Percentiles rank a stretch among this genome's conserved stretches.
These are phyloP conservation scores for Plutella xylostella DNA, from an alignment of 2,888 invertebrate species.

Conservation along the genomic window DNA sequence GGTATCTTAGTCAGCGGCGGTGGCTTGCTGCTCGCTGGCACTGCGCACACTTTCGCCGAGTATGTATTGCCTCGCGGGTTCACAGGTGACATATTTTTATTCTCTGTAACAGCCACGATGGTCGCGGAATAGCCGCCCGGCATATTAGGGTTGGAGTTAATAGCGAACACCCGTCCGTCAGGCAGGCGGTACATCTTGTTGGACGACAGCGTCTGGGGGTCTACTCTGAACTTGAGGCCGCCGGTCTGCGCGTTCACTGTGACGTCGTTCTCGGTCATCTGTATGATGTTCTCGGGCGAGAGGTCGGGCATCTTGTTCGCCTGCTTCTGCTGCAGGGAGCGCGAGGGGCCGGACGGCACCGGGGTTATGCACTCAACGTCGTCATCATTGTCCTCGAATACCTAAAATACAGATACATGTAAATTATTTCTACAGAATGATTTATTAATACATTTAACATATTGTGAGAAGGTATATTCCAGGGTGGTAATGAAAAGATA, in stretches of 20 bases:
- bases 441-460: not conserved
- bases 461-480: no score
- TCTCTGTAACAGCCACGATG: slow-evolving; percentile 56
- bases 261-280: slow-evolving; percentile 65
- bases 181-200: slow-evolving; percentile 66
- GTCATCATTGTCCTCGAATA: slow-evolving; percentile 56
- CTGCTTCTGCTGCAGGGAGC: slow-evolving; percentile 13
- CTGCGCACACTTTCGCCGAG: slow-evolving; percentile 48
- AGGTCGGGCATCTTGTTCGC: slow-evolving; percentile 26
- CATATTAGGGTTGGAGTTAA: slow-evolving; percentile 59
- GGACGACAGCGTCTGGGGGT: slow-evolving; percentile 60
- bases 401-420: slow-evolving; percentile 25
- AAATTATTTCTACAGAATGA: not conserved
- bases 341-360: slow-evolving; percentile 36
- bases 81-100: slow-evolving; percentile 22
- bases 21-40: slow-evolving; percentile 19
- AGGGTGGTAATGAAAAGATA: no score
- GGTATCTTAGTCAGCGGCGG: not conserved
- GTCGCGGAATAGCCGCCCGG: slow-evolving; percentile 66
- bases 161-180: slow-evolving; percentile 62
- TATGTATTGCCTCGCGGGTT: slow-evolving; percentile 33
- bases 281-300: slow-evolving; percentile 48
- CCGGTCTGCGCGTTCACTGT: slow-evolving; percentile 59
- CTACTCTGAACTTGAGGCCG: slow-evolving; percentile 60
- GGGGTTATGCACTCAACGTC: slow-evolving; percentile 63